Evolutionary conservation across 92 coral and sea anemone species (phyloP).

Genomic region (Pocillopora grandis): DNA sequence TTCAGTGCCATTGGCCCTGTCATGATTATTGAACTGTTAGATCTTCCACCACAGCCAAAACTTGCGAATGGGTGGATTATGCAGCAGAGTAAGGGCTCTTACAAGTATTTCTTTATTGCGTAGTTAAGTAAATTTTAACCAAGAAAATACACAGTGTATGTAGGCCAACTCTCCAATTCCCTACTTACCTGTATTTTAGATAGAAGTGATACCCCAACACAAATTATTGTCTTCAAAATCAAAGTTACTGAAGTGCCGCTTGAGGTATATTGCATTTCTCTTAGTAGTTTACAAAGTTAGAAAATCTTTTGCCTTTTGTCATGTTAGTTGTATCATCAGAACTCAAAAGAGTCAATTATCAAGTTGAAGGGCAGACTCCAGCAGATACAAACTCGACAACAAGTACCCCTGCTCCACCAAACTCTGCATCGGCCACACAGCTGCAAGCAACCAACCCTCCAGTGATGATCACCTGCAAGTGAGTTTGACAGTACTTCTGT

Average conservation of each 20-base stretch:
- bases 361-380: slow-evolving; percentile 53
- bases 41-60: slow-evolving; percentile 95
- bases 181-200: too few relatives aligned
- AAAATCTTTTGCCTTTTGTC: neutral
- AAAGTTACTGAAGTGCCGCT: too few relatives aligned
- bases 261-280: too few relatives aligned
- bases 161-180: too few relatives aligned
- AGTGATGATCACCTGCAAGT: slow-evolving; percentile 76
- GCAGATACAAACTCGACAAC: slow-evolving; percentile 67
- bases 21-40: slow-evolving; percentile 77
- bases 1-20: slow-evolving; percentile 82
- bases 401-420: slow-evolving; percentile 60
- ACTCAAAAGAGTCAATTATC: slow-evolving; percentile 73
- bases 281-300: too few relatives aligned
- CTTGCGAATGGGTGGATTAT: slow-evolving; percentile 83
- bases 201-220: neutral
- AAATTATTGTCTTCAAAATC: neutral
- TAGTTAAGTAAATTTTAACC: too few relatives aligned
- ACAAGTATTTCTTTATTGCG: neutral
- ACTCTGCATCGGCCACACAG: slow-evolving; percentile 62
- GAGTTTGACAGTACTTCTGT: neutral
- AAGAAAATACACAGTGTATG: too few relatives aligned
- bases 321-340: slow-evolving; percentile 84
- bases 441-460: slow-evolving; percentile 68
- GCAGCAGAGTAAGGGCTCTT: slow-evolving; percentile 73